phyloP scores from a whole-genome alignment of 2,113 vertebrate genomes.

The cat (Felis catus) region DNA sequence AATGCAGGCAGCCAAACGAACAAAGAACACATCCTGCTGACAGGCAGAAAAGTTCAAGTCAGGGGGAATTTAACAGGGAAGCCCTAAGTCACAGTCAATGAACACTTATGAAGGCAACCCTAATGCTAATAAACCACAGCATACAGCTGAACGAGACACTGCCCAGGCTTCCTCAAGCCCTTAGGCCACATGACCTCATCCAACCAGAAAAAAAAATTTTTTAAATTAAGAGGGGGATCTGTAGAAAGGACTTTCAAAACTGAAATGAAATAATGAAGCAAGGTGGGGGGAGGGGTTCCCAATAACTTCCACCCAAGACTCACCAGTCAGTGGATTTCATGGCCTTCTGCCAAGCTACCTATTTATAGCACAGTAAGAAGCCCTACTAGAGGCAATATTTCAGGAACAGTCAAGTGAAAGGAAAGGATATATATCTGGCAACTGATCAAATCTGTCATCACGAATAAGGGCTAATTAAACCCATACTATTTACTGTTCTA shows the following conservation, averaged over 20 bases:
- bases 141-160: constrained; percentile 18
- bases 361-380: constrained; percentile 55
- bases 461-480: constrained; percentile 80
- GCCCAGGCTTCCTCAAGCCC: constrained; percentile 62
- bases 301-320: constrained; percentile 1
- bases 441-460: constrained; percentile 79
- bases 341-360: constrained; percentile 45
- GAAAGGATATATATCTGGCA: constrained; percentile 81
- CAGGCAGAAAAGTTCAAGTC: constrained; percentile 47
- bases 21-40: not conserved
- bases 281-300: not conserved
- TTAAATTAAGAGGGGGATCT: constrained; percentile 32
- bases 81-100: constrained; percentile 53
- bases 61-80: constrained; percentile 65
- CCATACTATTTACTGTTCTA: constrained; percentile 74
- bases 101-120: constrained; percentile 72
- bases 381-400: constrained; percentile 72
- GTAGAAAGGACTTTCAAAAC: constrained; percentile 36
- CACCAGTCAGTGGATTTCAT: not conserved
- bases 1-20: not conserved
- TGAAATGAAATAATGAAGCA: constrained; percentile 19
- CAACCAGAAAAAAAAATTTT: not conserved
- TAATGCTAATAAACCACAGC: constrained; percentile 65
- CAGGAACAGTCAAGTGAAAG: constrained; percentile 76
- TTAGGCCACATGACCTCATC: constrained; percentile 62